Percentiles rank a stretch among this genome's conserved stretches.
Conservation (phyloP, 2,888 invertebrate species). For the Gryllus longicercus region DNA sequence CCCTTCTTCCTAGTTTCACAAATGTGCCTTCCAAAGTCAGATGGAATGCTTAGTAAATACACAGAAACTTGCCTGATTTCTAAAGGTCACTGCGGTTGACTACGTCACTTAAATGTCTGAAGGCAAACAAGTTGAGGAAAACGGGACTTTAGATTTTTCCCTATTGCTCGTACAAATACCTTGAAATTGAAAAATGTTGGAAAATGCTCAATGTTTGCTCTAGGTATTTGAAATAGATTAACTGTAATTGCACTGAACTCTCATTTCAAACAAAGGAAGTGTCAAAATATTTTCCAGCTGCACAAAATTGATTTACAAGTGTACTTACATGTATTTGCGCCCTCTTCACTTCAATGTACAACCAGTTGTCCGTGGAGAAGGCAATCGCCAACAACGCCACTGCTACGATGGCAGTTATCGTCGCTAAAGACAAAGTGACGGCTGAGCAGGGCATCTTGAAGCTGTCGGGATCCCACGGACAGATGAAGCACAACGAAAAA, state of each 20-base stretch:
- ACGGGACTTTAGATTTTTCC: not conserved
- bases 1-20: too few species aligned
- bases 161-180: not conserved
- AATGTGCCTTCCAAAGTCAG: too few species aligned
- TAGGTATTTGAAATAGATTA: too few species aligned
- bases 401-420: slow-evolving; percentile 92
- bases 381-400: slow-evolving; percentile 90
- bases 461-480: too few species aligned
- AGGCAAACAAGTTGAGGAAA: too few species aligned
- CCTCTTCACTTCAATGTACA: slow-evolving; percentile 87
- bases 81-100: too few species aligned
- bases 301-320: not conserved
- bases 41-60: too few species aligned
- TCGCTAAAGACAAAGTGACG: slow-evolving; percentile 90
- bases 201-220: too few species aligned
- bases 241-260: too few species aligned
- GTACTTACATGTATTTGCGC: slow-evolving; percentile 74
- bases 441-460: slow-evolving; percentile 83
- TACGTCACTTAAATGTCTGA: too few species aligned
- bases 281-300: not conserved
- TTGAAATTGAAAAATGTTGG: not conserved
- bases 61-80: too few species aligned
- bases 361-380: slow-evolving; percentile 96
- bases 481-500: not conserved
- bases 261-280: not conserved